These are phyloP conservation scores for Tylochromis polylepis DNA, from an alignment of 2,113 vertebrate genomes.

Conservation along the genomic window DNA sequence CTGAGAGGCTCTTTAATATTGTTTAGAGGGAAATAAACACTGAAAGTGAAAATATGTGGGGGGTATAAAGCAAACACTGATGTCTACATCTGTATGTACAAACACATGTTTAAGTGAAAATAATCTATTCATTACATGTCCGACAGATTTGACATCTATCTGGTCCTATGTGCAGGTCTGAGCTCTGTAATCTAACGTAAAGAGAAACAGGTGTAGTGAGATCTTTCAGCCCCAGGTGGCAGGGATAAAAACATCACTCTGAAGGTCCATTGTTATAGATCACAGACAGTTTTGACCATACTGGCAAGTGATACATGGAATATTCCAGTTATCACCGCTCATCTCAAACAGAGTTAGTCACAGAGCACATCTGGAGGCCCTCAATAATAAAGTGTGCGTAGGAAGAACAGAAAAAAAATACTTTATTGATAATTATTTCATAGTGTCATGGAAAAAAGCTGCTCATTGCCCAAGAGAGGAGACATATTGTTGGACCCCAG, in stretches of 20 bases:
- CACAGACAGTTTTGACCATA: slow-evolving; percentile 28
- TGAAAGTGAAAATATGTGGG: neutral
- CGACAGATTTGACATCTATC: neutral
- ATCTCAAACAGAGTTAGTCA: slow-evolving; percentile 36
- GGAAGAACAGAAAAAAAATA: slow-evolving; percentile 38
- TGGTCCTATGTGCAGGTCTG: neutral
- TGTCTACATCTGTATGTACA: neutral
- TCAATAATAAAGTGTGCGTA: slow-evolving; percentile 41
- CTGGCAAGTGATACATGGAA: slow-evolving; percentile 41
- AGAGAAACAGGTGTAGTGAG: neutral
- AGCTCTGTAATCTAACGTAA: neutral
- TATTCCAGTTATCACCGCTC: slow-evolving; percentile 45
- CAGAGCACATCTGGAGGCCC: slow-evolving; percentile 62
- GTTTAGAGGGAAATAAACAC: slow-evolving; percentile 25
- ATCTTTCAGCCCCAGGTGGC: slow-evolving; percentile 44
- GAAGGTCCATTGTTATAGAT: slow-evolving; percentile 40
- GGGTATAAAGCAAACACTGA: neutral
- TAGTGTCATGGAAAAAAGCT: slow-evolving; percentile 7
- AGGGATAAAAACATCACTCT: slow-evolving; percentile 48
- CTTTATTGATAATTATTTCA: slow-evolving; percentile 50
- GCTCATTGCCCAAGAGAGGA: slow-evolving; percentile 6
- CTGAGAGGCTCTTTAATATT: slow-evolving; percentile 19
- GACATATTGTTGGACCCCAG: slow-evolving; percentile 23
- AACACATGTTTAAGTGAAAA: neutral
- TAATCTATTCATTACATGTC: neutral